Evolutionary conservation across 2,113 vertebrate species (phyloP).

Genomic region (Coracopsis vasa): DNA sequence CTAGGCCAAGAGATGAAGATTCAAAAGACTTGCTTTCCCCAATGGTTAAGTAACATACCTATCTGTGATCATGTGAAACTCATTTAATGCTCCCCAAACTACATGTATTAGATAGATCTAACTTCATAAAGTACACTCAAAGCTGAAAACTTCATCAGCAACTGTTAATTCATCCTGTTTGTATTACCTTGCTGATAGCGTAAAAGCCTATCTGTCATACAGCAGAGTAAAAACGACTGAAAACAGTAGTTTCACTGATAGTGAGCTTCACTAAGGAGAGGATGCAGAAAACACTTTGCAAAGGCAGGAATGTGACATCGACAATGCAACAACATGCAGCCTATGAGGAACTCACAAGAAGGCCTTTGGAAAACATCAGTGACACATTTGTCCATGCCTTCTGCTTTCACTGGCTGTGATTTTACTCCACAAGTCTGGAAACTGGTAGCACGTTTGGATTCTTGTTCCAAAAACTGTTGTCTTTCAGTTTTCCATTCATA

Average conservation of each 20-base stretch:
- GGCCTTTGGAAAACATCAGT: not conserved
- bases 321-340: accelerated
- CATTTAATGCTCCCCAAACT: not conserved
- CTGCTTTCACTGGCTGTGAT: not conserved
- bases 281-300: not conserved
- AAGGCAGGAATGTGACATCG: not conserved
- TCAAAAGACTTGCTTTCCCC: not conserved
- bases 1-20: not conserved
- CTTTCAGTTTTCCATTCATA: not conserved
- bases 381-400: not conserved
- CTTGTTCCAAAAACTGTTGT: not conserved
- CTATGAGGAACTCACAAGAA: not conserved
- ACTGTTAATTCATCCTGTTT: not conserved
- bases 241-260: not conserved
- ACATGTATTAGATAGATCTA: not conserved
- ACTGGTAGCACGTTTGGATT: not conserved
- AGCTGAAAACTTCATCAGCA: not conserved
- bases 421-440: not conserved
- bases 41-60: not conserved
- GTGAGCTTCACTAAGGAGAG: not conserved
- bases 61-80: not conserved
- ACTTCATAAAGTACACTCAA: not conserved
- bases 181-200: not conserved
- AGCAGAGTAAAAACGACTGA: not conserved
- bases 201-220: not conserved